A percentile compares a stretch with the other conserved stretches of the same genome.
phyloP scores from a whole-genome alignment of 2,888 invertebrate species.

The Taenaris catops region DNA sequence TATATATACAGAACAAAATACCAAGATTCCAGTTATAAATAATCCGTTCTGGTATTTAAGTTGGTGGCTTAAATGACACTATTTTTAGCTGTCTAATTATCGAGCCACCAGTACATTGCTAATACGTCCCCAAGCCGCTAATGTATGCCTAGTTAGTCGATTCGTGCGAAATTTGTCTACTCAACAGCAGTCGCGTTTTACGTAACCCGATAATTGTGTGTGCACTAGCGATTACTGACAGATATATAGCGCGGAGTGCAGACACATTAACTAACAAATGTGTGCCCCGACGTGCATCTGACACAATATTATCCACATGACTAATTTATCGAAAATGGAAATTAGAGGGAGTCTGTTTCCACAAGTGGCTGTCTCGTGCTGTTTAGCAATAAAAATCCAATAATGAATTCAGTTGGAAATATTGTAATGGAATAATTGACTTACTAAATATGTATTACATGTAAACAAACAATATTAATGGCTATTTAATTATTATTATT shows the following conservation, averaged over 20 bases:
- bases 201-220: constrained; percentile 22
- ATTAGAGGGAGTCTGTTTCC: too few species aligned
- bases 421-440: too few species aligned
- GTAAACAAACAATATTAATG: too few species aligned
- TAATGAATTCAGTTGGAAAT: too few species aligned
- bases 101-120: constrained; percentile 19
- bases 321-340: constrained; percentile 9
- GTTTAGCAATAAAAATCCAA: too few species aligned
- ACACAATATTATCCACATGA: constrained; percentile 8
- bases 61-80: constrained; percentile 4
- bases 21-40: too few species aligned
- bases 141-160: constrained; percentile 33
- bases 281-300: constrained; percentile 8
- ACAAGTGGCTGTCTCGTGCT: too few species aligned
- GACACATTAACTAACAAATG: constrained; percentile 11
- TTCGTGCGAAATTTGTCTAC: constrained; percentile 46
- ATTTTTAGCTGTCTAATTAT: constrained; percentile 20
- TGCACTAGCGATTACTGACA: constrained; percentile 11
- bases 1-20: too few species aligned
- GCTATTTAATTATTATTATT: too few species aligned
- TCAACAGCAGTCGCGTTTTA: constrained; percentile 38
- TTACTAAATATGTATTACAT: too few species aligned
- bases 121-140: constrained; percentile 37
- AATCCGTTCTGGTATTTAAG: too few species aligned
- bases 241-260: constrained; percentile 10